Base-by-base conservation (phyloP, 2,113 vertebrate species). In the Charadrius vociferus region DNA sequence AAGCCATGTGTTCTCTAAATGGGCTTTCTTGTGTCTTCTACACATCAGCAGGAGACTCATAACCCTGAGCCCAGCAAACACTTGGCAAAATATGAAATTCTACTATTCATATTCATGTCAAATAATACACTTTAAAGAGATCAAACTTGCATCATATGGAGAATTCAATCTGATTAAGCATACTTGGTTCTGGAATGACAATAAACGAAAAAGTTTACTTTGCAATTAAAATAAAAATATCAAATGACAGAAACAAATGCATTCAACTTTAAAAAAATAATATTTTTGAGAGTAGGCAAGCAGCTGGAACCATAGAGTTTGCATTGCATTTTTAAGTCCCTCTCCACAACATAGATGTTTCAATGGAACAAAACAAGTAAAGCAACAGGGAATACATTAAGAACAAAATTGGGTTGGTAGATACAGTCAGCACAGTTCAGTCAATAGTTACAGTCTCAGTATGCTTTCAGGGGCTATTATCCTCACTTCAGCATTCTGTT, bases 371-470 rank as follows among this genome's bases (percentile, higher is more conserved):
- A 67, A 90, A 65, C 18, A 63, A 72, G 72, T 21, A 50, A 90
- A 94, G 50, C 78, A 92, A 88, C 68, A 53, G 77, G 92, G 84
- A 96, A 72, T 36, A 67, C 24, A 94, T 77, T 93, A 83, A 65
- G 71, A 93, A 81, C 47, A 72, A 86, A 90, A 86, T 26, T 37
- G 58, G 19, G 37, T 43, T 68, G 80, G 37, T 43, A 81, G 49
- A 62, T 58, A 72, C 15, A 81, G 50, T 27, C 62, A 86, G 55
- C 53, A 77, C 68, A 81, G 49, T 90, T 89, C 53, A 90, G 50
- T 90, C 61, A 81, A 71, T 21, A 94, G 65, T 55, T 86, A 73
- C 17, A 71, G 56, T 72, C 45, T 41, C 55, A 52, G n/a, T 73
- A 53, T 73, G 72, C 27, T 86, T 86, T 80, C 90, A 86, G 29